Evolutionary conservation across 2,888 invertebrate genomes (phyloP), one percentile per base, ranked within the genome.

Genomic region (Glyphotaelius pellucidus): DNA sequence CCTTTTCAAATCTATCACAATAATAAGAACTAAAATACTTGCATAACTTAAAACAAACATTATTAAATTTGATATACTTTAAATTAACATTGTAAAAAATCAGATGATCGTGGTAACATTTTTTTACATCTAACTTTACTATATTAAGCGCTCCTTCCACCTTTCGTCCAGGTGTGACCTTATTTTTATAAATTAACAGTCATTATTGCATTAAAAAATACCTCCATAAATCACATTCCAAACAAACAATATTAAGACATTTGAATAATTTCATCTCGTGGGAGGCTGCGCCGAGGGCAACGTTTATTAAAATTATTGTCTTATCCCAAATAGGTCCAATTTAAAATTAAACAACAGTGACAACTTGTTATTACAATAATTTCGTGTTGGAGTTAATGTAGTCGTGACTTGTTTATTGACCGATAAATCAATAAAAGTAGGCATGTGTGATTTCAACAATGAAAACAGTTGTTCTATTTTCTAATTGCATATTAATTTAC

Each of bases 211-310:
- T 67, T 67, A 67, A n/a, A 52, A 67, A 67, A 67, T 67, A 67
- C n/a, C 67, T 67, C n/a, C n/a, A 67, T 67, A 67, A 67, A 67
- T 67, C 67, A 25, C 67, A 67, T 2, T 67, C 67, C 67, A 67
- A 67, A 67, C n/a, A 67, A 67, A 67, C 67, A 67, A 67, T 42
- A 42, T 67, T 25, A 25, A 67, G 67, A 67, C 67, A 67, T 67
- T 67, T 67, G 67, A 67, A 67, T 67, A 67, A 67, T 67, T 67
- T n/a, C 67, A 67, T 67, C 67, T 67, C 67, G 67, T 67, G 67
- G 67, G 67, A 67, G 67, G 67, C 67, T 67, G 67, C n/a, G 67
- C 67, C 67, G 67, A 67, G 9, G 67, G 67, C 67, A 67, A 67
- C 67, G 67, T n/a, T 67, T 67, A 67, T 67, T 25, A 67, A 67